Percentiles rank a stretch among this genome's conserved stretches.
Conservation (phyloP, 2,113 vertebrate genomes). For the Pyxicephalus adspersus region DNA sequence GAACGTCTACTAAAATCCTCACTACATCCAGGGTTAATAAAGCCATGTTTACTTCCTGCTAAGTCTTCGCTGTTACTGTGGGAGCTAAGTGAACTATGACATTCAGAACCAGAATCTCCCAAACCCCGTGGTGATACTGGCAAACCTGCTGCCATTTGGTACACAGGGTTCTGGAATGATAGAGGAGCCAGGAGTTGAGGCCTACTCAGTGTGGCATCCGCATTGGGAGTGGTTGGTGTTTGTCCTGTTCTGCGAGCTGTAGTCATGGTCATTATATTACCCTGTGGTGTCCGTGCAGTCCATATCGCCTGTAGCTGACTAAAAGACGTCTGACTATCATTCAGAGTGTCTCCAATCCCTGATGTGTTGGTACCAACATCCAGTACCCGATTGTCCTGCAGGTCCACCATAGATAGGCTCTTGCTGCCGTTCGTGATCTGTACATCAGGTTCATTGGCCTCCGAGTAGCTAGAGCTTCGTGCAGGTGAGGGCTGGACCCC, state of each 20-base stretch:
- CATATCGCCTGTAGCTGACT: conserved; percentile 79
- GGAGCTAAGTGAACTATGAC: conserved; percentile 96
- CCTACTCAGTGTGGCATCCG: conserved; percentile 82
- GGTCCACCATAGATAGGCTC: conserved; percentile 98
- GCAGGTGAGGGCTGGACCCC: conserved; percentile 94
- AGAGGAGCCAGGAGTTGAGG: conserved; percentile 91
- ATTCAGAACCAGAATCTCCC: conserved; percentile 92
- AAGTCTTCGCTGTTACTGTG: conserved; percentile 96
- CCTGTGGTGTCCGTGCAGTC: conserved; percentile 80
- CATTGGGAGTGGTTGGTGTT: conserved; percentile 77
- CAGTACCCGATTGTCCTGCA: conserved; percentile 89
- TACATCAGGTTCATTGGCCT: conserved; percentile 93
- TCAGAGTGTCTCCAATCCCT: conserved; percentile 68
- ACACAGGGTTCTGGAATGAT: conserved; percentile 98
- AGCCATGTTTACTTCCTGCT: conserved; percentile 71
- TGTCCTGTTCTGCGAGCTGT: conserved; percentile 84
- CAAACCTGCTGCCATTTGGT: conserved; percentile 96
- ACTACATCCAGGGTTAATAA: conserved; percentile 71
- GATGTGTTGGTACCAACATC: conserved; percentile 74
- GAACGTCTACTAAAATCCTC: conserved; percentile 87
- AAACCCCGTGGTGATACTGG: conserved; percentile 88
- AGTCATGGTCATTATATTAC: conserved; percentile 76
- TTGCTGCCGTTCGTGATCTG: conserved; percentile 94
- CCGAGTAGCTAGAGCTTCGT: conserved; percentile 97
- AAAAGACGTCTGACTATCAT: conserved; percentile 75